Evolutionary conservation across 92 coral and sea anemone genomes (phyloP).

Genomic region (Porites divaricata): DNA sequence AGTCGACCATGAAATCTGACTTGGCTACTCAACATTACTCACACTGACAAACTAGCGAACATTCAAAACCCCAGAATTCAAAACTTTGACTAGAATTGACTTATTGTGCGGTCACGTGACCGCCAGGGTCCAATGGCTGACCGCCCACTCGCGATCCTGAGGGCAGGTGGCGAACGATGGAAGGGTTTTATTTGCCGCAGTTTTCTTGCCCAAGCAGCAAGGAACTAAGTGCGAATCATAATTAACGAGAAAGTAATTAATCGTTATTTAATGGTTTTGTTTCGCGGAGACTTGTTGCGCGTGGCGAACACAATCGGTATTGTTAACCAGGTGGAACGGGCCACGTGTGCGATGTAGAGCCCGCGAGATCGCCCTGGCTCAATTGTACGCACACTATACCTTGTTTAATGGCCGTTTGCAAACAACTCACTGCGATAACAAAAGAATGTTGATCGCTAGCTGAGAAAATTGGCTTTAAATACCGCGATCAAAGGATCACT

Average conservation of each 20-base stretch:
- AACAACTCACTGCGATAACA: slow-evolving; percentile 33
- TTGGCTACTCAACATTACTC: slow-evolving; percentile 75
- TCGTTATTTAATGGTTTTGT: slow-evolving; percentile 84
- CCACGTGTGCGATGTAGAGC: slow-evolving; percentile 68
- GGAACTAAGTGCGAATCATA: slow-evolving; percentile 78
- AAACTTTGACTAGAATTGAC: slow-evolving; percentile 70
- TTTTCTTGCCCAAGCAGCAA: slow-evolving; percentile 52
- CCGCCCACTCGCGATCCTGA: slow-evolving; percentile 39
- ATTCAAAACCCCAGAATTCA: slow-evolving; percentile 85
- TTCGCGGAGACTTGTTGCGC: slow-evolving; percentile 79
- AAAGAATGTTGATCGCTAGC: slow-evolving; percentile 47
- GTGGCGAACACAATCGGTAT: slow-evolving; percentile 76
- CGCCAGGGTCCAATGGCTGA: slow-evolving; percentile 57
- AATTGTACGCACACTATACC: slow-evolving; percentile 34
- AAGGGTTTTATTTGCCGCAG: slow-evolving; percentile 73
- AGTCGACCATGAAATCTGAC: slow-evolving; percentile 50
- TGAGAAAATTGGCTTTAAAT: slow-evolving; percentile 43
- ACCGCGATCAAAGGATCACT: slow-evolving; percentile 26
- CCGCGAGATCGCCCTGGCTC: slow-evolving; percentile 41
- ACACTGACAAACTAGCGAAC: slow-evolving; percentile 83
- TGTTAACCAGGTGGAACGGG: slow-evolving; percentile 84
- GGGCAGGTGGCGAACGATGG: slow-evolving; percentile 77
- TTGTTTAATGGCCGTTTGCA: slow-evolving; percentile 47
- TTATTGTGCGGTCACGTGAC: slow-evolving; percentile 79
- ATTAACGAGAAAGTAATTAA: slow-evolving; percentile 71